Evolutionary conservation across 92 coral and sea anemone genomes (phyloP).

Genomic region (Umimayanthus kanabou): DNA sequence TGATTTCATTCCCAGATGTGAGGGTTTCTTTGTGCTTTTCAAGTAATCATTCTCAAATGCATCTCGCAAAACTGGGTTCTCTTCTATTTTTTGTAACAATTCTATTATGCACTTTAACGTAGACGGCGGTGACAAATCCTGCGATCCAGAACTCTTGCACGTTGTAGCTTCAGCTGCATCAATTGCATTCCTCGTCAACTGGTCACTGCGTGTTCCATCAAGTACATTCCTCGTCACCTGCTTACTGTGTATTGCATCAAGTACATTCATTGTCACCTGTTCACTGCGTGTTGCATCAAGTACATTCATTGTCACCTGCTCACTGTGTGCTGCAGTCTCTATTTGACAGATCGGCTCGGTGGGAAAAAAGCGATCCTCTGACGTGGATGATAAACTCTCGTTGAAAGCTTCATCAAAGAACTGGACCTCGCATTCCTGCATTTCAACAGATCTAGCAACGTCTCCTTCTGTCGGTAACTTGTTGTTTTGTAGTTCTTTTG

Average conservation of each 20-base stretch:
- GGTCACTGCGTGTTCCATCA: not conserved
- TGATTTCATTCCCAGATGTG: not conserved
- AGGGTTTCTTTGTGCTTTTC: not conserved
- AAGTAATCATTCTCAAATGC: not conserved
- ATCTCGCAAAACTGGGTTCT: not conserved
- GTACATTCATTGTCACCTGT: not conserved
- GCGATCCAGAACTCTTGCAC: not conserved
- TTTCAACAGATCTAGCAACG: not conserved
- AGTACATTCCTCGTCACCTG: not conserved
- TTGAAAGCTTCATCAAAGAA: not conserved
- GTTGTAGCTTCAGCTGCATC: not conserved
- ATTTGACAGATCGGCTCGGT: not conserved
- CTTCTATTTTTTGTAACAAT: not conserved
- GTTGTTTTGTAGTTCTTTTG: not conserved
- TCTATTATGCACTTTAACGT: not conserved
- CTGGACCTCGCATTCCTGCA: not conserved
- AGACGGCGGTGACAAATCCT: not conserved
- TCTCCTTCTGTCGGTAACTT: not conserved
- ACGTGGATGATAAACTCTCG: not conserved
- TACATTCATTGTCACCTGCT: not conserved
- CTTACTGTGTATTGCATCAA: not conserved
- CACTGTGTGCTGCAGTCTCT: not conserved
- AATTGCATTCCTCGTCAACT: not conserved
- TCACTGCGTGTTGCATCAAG: not conserved
- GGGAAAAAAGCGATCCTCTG: not conserved